Evolutionary conservation across 2,797 vertebrate genomes (phyloP), one percentile per base, ranked within the genome.

Genomic region (Ceryle rudis): DNA sequence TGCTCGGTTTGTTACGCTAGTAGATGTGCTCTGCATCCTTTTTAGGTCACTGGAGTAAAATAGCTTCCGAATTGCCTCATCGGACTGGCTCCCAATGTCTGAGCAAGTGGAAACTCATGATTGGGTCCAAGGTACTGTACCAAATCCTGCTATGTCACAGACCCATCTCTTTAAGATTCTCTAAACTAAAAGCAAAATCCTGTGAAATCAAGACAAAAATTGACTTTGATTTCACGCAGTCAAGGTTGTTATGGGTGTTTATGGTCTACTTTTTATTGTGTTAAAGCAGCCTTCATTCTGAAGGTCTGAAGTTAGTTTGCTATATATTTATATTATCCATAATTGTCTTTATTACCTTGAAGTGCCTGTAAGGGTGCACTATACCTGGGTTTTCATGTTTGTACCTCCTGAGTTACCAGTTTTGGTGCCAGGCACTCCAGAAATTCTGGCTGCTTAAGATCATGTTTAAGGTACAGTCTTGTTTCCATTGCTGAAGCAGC

Each of bases 21-120:
- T 17, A 14, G 31, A 14, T 42, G 1, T 16, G 25, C 28, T 66
- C 62, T 72, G 41, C 64, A 31, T 77, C 41, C 69, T 57, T 62
- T 92, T 29, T 87, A 99, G 99, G 99, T 82, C 99, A 97, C 88
- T 99, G 99, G 99, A 86, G 98, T 6, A 99, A 98, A 96, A 99
- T 99, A 3, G 98, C 99, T 7, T 97, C 98, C 0, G 99, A 99
- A 52, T 93, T 99, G 19, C 98, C 99, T 5, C 98, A 99, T 41
- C 98, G 99, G 23, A 92, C 96, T 0, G 98, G 98, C 7, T 95
- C 98, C 47, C 99, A 99, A 19, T 99, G 99, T 90, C 93, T 98
- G 16, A 98, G 98, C 96, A 99, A 98, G 73, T 99, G 99, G 99
- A 98, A 96, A 37, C 7, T 85, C 64, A 82, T 99, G 77, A 94